These are phyloP conservation scores for Cantharis nigra DNA, from an alignment of 2,888 invertebrate genomes.

Conservation along the genomic window DNA sequence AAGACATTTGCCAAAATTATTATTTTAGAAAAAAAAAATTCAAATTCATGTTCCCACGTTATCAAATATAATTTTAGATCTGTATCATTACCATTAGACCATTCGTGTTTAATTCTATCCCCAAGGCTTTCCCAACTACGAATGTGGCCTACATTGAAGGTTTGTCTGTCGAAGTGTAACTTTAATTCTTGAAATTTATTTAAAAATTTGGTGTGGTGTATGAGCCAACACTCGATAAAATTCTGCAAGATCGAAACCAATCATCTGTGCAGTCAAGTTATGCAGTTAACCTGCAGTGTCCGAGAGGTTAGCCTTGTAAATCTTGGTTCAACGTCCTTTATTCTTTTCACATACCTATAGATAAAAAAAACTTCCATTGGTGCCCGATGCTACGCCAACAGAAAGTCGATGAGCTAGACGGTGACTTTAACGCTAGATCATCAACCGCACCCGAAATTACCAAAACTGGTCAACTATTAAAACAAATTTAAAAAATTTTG, in stretches of 20 bases:
- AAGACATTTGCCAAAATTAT: neutral
- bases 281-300: constrained; percentile 16
- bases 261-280: constrained; percentile 1
- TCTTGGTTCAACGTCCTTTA: constrained; percentile 24
- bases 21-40: neutral
- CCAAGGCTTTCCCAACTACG: neutral
- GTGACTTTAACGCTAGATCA: constrained; percentile 23
- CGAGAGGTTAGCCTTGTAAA: constrained; percentile 24
- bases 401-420: constrained; percentile 14
- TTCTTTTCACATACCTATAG: constrained; percentile 16
- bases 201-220: neutral
- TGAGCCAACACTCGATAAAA: neutral
- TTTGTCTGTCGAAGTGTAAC: neutral
- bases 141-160: neutral
- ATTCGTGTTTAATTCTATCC: neutral
- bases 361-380: constrained; percentile 18
- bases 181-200: neutral
- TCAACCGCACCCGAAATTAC: constrained; percentile 16
- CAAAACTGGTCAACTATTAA: neutral
- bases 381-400: constrained; percentile 7
- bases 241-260: neutral
- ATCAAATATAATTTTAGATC: neutral
- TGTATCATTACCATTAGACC: neutral
- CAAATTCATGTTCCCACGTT: neutral
- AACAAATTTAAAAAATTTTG: neutral